Conservation (phyloP, 2,888 invertebrate genomes). For the Spilarctia lutea region DNA sequence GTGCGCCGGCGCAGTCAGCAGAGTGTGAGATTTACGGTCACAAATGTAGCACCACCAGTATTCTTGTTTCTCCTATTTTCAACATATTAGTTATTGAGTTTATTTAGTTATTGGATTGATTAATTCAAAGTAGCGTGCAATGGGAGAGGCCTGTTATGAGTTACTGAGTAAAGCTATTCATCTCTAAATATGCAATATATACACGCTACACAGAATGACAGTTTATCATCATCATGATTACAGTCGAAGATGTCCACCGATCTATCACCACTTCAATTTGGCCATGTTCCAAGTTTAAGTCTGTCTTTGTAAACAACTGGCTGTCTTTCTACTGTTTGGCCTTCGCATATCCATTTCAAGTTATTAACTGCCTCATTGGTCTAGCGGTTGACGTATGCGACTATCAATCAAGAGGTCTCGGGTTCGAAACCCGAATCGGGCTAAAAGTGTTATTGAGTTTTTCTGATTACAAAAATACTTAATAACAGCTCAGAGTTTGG, state of each 20-base stretch:
- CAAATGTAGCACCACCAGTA: slow-evolving; percentile 99
- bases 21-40: slow-evolving; percentile 96
- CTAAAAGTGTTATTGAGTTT: too few relatives aligned
- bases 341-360: not conserved
- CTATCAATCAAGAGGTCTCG: too few relatives aligned
- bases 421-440: too few relatives aligned
- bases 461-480: too few relatives aligned
- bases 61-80: slow-evolving; percentile 92
- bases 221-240: not conserved
- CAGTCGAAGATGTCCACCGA: not conserved
- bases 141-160: too few relatives aligned
- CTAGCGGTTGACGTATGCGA: too few relatives aligned
- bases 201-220: not conserved
- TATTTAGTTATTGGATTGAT: too few relatives aligned
- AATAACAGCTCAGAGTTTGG: too few relatives aligned
- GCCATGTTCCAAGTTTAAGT: not conserved
- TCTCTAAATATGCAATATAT: not conserved
- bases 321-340: not conserved
- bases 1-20: slow-evolving; percentile 97
- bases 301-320: not conserved
- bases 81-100: not conserved
- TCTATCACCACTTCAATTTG: not conserved
- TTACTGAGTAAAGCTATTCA: not conserved
- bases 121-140: too few relatives aligned
- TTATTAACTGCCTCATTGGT: too few relatives aligned